Base-by-base conservation (phyloP, 2,797 vertebrate species). In the Channa striata region DNA sequence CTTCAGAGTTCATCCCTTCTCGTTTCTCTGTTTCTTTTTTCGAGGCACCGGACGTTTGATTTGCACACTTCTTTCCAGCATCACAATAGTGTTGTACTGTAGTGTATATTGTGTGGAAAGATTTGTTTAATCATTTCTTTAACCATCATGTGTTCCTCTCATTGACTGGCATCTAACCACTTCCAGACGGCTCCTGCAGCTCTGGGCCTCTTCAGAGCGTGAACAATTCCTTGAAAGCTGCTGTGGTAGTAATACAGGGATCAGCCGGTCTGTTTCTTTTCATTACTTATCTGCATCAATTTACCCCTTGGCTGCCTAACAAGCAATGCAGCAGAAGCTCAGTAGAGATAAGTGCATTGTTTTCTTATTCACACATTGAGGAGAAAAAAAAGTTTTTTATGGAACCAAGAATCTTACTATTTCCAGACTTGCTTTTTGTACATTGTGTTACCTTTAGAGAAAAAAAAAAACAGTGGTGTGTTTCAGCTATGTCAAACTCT, bases 381-480 rank as follows among this genome's bases (percentile, higher is more conserved):
- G 77, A 76, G 71, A 48, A 82, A 77, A 62, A 30, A 78, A 64
- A 11, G 16, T 89, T 92, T 95, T 95, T 90, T 93, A 94, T 93
- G 91, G 89, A 93, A 89, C 84, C 66, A 82, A 90, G 84, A 93
- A 86, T 93, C 89, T 91, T 91, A 91, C 83, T 92, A 93, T 94
- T 94, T 94, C 87, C 83, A 92, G 87, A 94, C 86, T 91, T 93
- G 91, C 88, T 93, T 95, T 95, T 95, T 94, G 93, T 95, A 95
- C 91, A 82, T 93, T 91, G 93, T 94, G 92, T 93, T 94, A 94
- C 89, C 89, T 94, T 93, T 94, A 94, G 92, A 91, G 77, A 85
- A 85, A 72, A 88, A 87, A 30, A 30, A 30, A 84, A 70, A 87
- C 87, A 84, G 86, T 93, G 91, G 81, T 92, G 89, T 92, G 83